Base-by-base conservation (phyloP, 2,113 vertebrate species). In the Hemichromis elongatus region DNA sequence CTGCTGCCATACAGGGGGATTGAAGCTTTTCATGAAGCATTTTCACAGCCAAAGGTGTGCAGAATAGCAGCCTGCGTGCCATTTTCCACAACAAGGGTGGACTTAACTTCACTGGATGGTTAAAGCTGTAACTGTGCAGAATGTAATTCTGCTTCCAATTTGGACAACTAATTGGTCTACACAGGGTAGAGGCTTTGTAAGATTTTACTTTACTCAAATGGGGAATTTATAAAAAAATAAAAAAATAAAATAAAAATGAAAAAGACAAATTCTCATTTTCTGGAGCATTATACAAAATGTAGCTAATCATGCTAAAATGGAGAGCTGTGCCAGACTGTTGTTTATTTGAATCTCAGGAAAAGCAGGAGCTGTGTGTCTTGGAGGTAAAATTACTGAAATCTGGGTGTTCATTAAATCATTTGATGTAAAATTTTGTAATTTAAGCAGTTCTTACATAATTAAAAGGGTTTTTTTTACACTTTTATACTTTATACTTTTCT, bases 21-120 rank as follows among this genome's bases (percentile, higher is more conserved):
- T 93, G 91, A 92, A 84, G 88, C 89, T 90, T 93, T 94, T 93
- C 90, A 92, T 94, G 86, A 92, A 90, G 90, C 87, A 77, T 92
- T 93, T 95, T 92, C 86, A 85, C 86, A 81, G 89, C 89, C 91
- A 90, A 91, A 95, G 92, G 90, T 93, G 92, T 92, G 73, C 16
- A 81, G 85, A 81, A 54, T 56, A 86, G 86, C 82, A 80, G 81
- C 56, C 33, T 53, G 73, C 90, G 84, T 80, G 81, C 82, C 78
- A 84, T 90, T 91, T 92, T 66, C 42, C 13, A 78, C 77, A 84
- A 84, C 75, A 92, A 90, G 54, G 70, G 26, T 68, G 80, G 78
- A 91, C 70, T 88, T 89, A 80, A 84, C 79, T 57, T 70, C 12
- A 5, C 55, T 16, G 30, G 77, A 81, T 24, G 11, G 77, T 80